A percentile compares a stretch with the other conserved stretches of the same genome.
Evolutionary conservation across 1,140 invertebrate species (phyloP).

Genomic region (Caerostris darwini): DNA sequence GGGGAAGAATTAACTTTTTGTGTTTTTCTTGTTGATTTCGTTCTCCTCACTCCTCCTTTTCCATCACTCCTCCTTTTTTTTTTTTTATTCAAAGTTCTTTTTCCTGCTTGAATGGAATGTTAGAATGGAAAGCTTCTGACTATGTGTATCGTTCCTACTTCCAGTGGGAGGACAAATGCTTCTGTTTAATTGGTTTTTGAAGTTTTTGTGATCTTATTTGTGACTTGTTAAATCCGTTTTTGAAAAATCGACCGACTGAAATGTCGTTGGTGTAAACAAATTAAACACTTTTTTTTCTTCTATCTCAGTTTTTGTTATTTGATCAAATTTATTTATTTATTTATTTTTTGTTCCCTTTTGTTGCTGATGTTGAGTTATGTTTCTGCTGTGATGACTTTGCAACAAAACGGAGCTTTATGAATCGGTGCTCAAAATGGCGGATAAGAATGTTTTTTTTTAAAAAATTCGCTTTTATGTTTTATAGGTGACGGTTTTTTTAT

Average conservation of each 20-base stretch:
- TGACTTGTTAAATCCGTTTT: background rate
- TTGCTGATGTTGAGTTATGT: background rate
- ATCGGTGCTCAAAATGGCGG: too few species aligned
- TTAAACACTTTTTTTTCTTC: background rate
- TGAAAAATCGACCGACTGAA: slow-evolving; percentile 23
- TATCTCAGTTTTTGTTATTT: background rate
- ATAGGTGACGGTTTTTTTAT: too few species aligned
- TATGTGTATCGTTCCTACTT: background rate
- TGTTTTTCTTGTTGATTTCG: slow-evolving; percentile 25
- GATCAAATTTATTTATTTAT: background rate
- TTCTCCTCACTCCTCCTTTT: background rate
- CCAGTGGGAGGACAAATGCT: background rate
- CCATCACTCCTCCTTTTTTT: background rate
- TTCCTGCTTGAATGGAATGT: background rate
- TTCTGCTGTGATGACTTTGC: background rate
- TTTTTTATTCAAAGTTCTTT: background rate
- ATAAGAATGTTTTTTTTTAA: background rate
- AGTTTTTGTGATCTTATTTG: slow-evolving; percentile 38
- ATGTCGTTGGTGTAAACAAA: slow-evolving; percentile 47
- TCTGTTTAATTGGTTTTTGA: slow-evolving; percentile 59
- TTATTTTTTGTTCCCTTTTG: background rate
- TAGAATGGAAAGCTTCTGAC: background rate
- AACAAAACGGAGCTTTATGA: too few species aligned
- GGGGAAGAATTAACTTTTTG: slow-evolving; percentile 52
- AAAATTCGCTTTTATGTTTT: background rate